Evolutionary conservation across 2,797 vertebrate species (phyloP), one percentile per base, ranked within the genome.

Genomic region (Microhierax caerulescens): DNA sequence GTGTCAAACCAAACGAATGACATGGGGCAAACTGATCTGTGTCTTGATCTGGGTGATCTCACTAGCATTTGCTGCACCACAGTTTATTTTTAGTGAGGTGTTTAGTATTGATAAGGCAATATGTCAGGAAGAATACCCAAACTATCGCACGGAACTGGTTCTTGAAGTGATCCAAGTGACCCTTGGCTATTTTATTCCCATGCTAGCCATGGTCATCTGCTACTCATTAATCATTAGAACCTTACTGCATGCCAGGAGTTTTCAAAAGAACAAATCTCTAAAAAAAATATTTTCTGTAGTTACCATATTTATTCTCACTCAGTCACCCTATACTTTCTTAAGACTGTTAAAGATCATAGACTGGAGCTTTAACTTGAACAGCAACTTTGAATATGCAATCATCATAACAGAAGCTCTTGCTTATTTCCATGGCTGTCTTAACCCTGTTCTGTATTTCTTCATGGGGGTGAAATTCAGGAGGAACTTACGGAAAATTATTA

Each of bases 391-490:
- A 3, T 96, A 92, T 0, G 92, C 82, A 48, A 16, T 97, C 15
- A 9, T 70, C 0, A 25, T 98, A 84, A 97, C 95, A 5, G 98
- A 98, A 95, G 91, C 92, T 36, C 68, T 98, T 5, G 96, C 97
- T 39, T 98, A 97, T 92, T 85, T 98, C 64, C 97, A 97, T 7
- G 90, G 89, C 60, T 98, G 97, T 72, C 96, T 98, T 16, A 98
- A 98, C 39, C 93, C 97, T 28, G 32, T 98, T 85, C 94, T 98
- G 41, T 98, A 98, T 39, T 97, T 98, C 88, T 98, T 98, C n/a
- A 95, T 72, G 1, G 96, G 97, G 27, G 72, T 92, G 17, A 98
- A 98, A 83, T 98, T 98, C 81, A 94, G 94, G 45, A 98, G 94
- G 76, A 97, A 97, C 36, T 92, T 98, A 67, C 65, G 88, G 56